Conservation (phyloP, 2,113 vertebrate species). For the Gymnogyps californianus region DNA sequence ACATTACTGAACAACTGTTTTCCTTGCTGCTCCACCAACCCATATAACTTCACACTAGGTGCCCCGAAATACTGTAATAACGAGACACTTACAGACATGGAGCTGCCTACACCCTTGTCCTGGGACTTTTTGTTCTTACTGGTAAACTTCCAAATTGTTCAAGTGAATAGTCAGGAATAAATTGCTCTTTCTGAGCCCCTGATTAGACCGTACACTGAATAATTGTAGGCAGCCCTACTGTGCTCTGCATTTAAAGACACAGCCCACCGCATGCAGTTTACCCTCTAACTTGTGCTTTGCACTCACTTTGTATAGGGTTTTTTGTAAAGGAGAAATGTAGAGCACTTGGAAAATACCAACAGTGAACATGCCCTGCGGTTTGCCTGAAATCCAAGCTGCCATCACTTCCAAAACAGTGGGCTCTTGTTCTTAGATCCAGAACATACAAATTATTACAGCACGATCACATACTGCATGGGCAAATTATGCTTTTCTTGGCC, state of each 20-base stretch:
- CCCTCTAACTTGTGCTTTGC: background rate
- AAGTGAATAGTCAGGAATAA: conserved; percentile 36
- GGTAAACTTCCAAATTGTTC: conserved; percentile 37
- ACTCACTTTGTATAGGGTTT: background rate
- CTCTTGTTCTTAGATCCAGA: background rate
- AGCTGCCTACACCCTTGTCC: conserved; percentile 25
- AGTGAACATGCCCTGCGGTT: background rate
- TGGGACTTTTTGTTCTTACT: conserved; percentile 19
- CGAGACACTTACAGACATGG: background rate
- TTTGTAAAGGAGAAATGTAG: background rate
- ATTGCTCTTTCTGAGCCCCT: conserved; percentile 13
- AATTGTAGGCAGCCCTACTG: background rate
- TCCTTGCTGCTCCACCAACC: background rate
- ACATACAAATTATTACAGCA: background rate
- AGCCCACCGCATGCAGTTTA: background rate
- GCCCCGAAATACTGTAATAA: background rate
- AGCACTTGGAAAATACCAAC: background rate
- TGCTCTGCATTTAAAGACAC: background rate
- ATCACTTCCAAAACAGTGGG: background rate
- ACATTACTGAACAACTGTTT: conserved; percentile 32
- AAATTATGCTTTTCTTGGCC: background rate
- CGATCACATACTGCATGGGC: background rate
- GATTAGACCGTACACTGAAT: background rate
- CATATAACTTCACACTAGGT: background rate
- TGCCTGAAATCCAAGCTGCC: conserved; percentile 27